A percentile compares a stretch with the other conserved stretches of the same genome.
These are phyloP conservation scores for Prosapia bicincta DNA, from an alignment of 2,888 invertebrate genomes.

Conservation along the genomic window DNA sequence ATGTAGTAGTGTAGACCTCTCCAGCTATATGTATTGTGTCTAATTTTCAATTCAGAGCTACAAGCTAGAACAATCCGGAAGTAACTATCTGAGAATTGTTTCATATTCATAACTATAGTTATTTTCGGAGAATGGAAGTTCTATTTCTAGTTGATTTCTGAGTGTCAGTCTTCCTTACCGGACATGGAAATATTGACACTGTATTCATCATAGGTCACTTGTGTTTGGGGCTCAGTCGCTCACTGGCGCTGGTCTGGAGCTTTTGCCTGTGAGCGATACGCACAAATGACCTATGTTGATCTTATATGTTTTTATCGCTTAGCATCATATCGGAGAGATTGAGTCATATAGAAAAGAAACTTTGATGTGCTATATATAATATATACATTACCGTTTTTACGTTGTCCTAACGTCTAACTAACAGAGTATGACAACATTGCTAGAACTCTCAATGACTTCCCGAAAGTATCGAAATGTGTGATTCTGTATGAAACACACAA, in stretches of 20 bases:
- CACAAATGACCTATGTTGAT: conserved; percentile 44
- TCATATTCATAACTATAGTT: neutral
- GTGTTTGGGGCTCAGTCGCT: conserved; percentile 57
- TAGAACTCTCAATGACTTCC: conserved; percentile 35
- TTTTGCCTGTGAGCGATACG: conserved; percentile 33
- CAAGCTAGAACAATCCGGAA: neutral
- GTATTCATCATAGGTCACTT: conserved; percentile 47
- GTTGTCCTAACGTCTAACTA: conserved; percentile 25
- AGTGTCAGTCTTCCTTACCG: conserved; percentile 35
- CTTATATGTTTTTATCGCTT: conserved; percentile 40
- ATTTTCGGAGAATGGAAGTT: neutral
- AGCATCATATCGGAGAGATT: conserved; percentile 38
- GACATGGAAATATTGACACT: conserved; percentile 38
- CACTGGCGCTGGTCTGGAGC: conserved; percentile 51
- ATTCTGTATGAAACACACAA: conserved; percentile 19
- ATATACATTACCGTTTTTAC: conserved; percentile 26
- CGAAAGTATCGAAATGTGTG: conserved; percentile 30
- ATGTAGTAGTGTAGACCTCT: conserved; percentile 26
- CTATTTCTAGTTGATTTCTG: conserved; percentile 4
- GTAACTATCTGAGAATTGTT: neutral
- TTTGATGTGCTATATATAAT: conserved; percentile 30
- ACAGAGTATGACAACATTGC: conserved; percentile 26
- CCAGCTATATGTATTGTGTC: conserved; percentile 36
- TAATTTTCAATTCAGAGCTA: conserved; percentile 27
- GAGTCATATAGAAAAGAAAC: conserved; percentile 33